A percentile compares a stretch with the other conserved stretches of the same genome.
phyloP scores from a whole-genome alignment of 2,113 vertebrate species.

The Steatornis caripensis region DNA sequence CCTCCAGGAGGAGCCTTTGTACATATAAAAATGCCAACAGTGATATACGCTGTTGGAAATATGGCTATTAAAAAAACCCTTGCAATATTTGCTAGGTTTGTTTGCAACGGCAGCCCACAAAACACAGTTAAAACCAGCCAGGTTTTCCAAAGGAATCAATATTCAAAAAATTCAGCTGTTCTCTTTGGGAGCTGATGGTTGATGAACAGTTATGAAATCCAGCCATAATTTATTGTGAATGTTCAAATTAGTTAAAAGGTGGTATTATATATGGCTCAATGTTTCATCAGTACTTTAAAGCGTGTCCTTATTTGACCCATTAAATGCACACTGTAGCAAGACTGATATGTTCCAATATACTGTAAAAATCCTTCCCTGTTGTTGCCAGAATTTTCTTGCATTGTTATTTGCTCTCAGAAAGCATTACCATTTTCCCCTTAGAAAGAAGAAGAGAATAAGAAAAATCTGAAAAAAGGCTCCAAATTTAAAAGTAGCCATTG shows the following conservation, averaged over 20 bases:
- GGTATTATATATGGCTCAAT: conserved; percentile 23
- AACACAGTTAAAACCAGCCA: background rate
- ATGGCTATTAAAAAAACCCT: background rate
- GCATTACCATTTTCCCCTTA: background rate
- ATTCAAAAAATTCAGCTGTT: background rate
- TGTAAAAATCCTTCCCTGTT: background rate
- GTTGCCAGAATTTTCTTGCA: background rate
- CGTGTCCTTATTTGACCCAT: conserved; percentile 51
- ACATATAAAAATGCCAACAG: conserved; percentile 1
- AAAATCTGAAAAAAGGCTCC: background rate
- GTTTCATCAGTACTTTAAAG: conserved; percentile 11
- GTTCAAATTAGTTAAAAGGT: conserved; percentile 51
- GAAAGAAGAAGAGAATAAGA: background rate
- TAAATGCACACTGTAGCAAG: background rate
- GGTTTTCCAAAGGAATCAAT: background rate
- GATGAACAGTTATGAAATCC: conserved; percentile 45
- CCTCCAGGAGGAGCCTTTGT: conserved; percentile 65
- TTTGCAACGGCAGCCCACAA: background rate
- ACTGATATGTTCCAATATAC: background rate
- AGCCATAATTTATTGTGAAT: conserved; percentile 39
- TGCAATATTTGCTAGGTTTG: background rate
- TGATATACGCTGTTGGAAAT: background rate
- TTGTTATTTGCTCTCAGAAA: background rate
- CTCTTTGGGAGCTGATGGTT: conserved; percentile 27
- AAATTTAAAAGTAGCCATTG: background rate